Conservation (phyloP, 2,113 vertebrate genomes). For the Xiphophorus couchianus region DNA sequence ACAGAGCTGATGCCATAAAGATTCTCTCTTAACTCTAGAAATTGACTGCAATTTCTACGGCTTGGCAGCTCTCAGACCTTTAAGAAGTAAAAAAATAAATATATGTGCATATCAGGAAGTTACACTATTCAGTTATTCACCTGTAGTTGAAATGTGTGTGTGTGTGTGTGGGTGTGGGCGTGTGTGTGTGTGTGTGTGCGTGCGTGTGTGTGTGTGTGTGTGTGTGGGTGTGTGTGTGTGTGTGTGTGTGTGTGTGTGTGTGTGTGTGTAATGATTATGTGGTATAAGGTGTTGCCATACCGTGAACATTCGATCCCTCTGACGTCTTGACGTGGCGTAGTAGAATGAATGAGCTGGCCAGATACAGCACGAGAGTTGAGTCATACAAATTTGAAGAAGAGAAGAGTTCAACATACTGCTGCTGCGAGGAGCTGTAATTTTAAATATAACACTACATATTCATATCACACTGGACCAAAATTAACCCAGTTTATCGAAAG, state of each 20-base stretch:
- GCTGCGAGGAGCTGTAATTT: background rate
- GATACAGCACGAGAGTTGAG: background rate
- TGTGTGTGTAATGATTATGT: background rate
- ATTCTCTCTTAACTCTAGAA: background rate
- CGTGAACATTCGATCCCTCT: background rate
- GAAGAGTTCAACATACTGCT: background rate
- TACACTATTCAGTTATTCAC: too few relatives aligned
- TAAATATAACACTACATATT: background rate
- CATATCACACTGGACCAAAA: background rate
- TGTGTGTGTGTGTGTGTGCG: background rate
- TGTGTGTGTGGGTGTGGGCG: too few relatives aligned
- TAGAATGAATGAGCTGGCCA: conserved; percentile 13
- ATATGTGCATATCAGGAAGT: background rate
- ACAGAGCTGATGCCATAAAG: conserved; percentile 4
- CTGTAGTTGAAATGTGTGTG: too few relatives aligned
- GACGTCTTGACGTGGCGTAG: conserved; percentile 4
- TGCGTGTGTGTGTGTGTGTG: too few relatives aligned
- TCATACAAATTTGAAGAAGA: background rate
- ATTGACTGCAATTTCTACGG: conserved; percentile 4
- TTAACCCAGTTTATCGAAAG: background rate
- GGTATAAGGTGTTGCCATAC: background rate
- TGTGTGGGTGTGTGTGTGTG: too few relatives aligned
- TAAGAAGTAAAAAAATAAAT: background rate
- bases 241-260: too few relatives aligned
- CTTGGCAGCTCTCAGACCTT: background rate